These are phyloP conservation scores for Apomyelois bistriatella DNA, from an alignment of 2,888 invertebrate species.

Conservation along the genomic window DNA sequence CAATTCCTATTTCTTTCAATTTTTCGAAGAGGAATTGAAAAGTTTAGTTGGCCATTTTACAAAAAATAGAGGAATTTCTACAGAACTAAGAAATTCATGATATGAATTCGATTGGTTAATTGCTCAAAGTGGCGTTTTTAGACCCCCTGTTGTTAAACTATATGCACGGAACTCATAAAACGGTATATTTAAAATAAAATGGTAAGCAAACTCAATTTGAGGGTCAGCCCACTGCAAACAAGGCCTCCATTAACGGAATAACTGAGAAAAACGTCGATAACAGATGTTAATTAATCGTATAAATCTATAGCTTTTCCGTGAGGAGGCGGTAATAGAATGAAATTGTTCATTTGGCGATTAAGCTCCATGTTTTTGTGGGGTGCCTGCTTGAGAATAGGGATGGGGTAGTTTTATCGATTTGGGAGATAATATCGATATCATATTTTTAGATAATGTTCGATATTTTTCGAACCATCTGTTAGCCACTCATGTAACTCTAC, in stretches of 20 bases:
- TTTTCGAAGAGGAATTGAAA: too few relatives aligned
- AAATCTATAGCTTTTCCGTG: constrained; percentile 46
- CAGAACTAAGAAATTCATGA: too few relatives aligned
- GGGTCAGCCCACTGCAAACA: constrained; percentile 48
- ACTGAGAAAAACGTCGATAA: constrained; percentile 65
- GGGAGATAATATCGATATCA: constrained; percentile 5
- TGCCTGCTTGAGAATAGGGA: constrained; percentile 1
- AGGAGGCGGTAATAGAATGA: constrained; percentile 35
- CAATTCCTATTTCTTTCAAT: too few relatives aligned
- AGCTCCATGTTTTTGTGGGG: constrained; percentile 23
- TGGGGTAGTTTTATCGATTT: neutral
- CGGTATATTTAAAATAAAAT: constrained; percentile 26
- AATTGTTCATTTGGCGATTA: constrained; percentile 35
- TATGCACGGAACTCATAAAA: constrained; percentile 27
- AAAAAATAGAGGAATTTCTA: too few relatives aligned
- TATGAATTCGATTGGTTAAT: too few relatives aligned
- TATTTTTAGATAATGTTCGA: neutral
- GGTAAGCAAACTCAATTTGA: constrained; percentile 63
- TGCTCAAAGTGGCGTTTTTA: too few relatives aligned
- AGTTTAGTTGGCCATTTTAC: too few relatives aligned
- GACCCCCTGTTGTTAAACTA: too few relatives aligned
- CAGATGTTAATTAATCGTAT: constrained; percentile 72
- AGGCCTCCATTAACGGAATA: constrained; percentile 58
- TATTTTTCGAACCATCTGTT: too few relatives aligned
- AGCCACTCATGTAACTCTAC: too few relatives aligned